Evolutionary conservation across 2,888 invertebrate genomes (phyloP).

Genomic region (Sussaba pulchella): DNA sequence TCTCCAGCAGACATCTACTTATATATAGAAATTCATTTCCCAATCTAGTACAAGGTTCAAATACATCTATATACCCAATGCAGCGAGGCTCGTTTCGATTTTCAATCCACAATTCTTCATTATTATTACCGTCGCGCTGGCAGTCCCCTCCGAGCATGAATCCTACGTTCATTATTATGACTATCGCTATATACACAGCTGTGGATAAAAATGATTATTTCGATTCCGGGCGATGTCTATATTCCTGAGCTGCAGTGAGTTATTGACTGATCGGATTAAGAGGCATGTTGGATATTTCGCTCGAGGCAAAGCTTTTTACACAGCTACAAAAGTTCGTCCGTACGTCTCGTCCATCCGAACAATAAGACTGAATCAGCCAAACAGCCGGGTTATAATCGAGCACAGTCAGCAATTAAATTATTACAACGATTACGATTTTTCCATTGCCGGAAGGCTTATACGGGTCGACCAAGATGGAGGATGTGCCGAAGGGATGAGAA

Average conservation of each 20-base stretch:
- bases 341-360: constrained; percentile 2
- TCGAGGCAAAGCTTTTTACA: not conserved
- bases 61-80: constrained; percentile 1
- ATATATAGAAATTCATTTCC: not conserved
- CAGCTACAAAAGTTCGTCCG: not conserved
- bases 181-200: constrained; percentile 4
- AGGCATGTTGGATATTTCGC: constrained; percentile 34
- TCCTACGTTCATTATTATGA: constrained; percentile 12
- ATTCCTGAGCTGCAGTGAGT: not conserved
- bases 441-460: constrained; percentile 37
- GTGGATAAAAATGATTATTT: constrained; percentile 43
- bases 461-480: not conserved
- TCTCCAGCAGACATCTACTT: not conserved
- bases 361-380: not conserved
- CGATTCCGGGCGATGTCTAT: constrained; percentile 8
- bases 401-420: constrained; percentile 65
- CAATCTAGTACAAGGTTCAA: not conserved
- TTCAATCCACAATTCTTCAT: constrained; percentile 26
- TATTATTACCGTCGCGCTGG: constrained; percentile 11
- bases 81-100: constrained; percentile 20
- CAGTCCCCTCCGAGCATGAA: not conserved
- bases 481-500: constrained; percentile 4
- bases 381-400: constrained; percentile 9
- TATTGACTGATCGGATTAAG: constrained; percentile 44
- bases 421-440: constrained; percentile 65